phyloP scores from a whole-genome alignment of 1,140 invertebrate species.

The Proales similis region DNA sequence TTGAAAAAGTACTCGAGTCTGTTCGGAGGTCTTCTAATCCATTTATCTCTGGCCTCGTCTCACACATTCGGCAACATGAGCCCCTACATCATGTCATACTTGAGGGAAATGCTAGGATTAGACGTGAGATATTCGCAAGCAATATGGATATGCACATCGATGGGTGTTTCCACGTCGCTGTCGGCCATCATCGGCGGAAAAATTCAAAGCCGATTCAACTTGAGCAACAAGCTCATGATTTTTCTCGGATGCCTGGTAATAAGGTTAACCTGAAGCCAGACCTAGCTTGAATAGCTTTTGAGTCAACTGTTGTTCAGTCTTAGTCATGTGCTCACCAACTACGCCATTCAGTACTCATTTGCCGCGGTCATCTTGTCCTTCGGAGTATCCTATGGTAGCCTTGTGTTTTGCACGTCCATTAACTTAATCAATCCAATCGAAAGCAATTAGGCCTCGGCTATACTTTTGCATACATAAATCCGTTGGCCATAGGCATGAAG shows the following conservation, averaged over 20 bases:
- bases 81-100: constrained; percentile 55
- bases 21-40: constrained; percentile 25
- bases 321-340: constrained; percentile 49
- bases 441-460: constrained; percentile 45
- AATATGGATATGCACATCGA: constrained; percentile 48
- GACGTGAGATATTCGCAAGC: constrained; percentile 46
- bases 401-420: constrained; percentile 39
- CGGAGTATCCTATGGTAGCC: constrained; percentile 48
- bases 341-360: constrained; percentile 48
- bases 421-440: background rate
- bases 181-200: constrained; percentile 42
- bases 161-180: constrained; percentile 38
- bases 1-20: constrained; percentile 33
- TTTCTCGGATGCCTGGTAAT: constrained; percentile 44
- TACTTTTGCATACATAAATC: constrained; percentile 51
- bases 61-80: constrained; percentile 45
- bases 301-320: constrained; percentile 42
- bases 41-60: constrained; percentile 20
- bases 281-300: background rate
- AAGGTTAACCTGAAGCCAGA: constrained; percentile 34
- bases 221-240: constrained; percentile 45
- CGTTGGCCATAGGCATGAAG: constrained; percentile 51
- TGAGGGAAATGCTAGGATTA: constrained; percentile 40
- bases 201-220: constrained; percentile 44
- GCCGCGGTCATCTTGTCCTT: constrained; percentile 45